Conservation (phyloP, 2,797 vertebrate genomes). For the Sebastes diploproa region DNA sequence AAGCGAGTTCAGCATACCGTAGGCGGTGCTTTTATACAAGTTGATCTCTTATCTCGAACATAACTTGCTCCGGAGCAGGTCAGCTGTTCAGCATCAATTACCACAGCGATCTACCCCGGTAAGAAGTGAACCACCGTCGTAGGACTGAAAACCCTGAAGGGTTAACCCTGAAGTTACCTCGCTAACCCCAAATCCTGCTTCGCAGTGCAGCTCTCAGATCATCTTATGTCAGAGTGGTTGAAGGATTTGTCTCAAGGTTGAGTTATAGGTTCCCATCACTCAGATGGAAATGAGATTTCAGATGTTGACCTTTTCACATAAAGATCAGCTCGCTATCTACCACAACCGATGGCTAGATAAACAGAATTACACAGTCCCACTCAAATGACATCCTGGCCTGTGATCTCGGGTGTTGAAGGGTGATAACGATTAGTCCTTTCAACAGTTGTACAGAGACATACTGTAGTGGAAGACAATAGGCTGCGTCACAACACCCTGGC, state of each 20-base stretch:
- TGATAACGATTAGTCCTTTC: not conserved
- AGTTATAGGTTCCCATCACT: not conserved
- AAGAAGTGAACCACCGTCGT: too few species aligned
- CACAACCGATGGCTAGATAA: not conserved
- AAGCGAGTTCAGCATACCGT: too few species aligned
- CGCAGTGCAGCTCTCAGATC: not conserved
- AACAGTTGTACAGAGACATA: not conserved
- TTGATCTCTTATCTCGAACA: too few species aligned
- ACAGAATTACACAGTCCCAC: not conserved
- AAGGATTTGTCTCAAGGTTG: not conserved
- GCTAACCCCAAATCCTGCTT: too few species aligned
- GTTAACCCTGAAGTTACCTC: too few species aligned
- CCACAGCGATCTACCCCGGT: too few species aligned
- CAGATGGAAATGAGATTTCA: not conserved
- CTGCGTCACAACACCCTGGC: not conserved
- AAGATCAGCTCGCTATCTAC: not conserved
- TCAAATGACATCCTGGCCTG: not conserved
- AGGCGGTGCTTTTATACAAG: too few species aligned
- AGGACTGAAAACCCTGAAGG: too few species aligned
- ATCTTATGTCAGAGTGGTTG: not conserved
- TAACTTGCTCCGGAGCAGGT: too few species aligned
- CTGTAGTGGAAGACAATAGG: slow-evolving; percentile 46
- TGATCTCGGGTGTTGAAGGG: not conserved
- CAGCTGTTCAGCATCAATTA: too few species aligned
- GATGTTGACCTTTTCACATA: not conserved